phyloP scores from a whole-genome alignment of 30 jellyfish, hydroid and myxozoan species.

The Aurelia sp. region DNA sequence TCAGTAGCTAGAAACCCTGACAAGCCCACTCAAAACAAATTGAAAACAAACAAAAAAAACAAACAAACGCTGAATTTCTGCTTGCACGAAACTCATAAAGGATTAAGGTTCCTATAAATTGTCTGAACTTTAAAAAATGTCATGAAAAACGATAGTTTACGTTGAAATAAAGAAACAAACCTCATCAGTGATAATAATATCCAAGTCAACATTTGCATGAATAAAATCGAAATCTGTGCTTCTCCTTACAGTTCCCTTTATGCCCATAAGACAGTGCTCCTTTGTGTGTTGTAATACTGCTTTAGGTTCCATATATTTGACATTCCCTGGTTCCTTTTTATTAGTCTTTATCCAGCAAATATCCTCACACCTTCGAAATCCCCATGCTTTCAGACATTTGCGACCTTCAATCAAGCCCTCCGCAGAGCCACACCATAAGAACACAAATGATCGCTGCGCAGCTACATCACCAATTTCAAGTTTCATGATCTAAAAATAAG shows the following conservation, averaged over 20 bases:
- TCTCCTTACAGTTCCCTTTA: constrained; percentile 97
- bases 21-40: too few relatives aligned
- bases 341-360: constrained; percentile 99
- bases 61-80: too few relatives aligned
- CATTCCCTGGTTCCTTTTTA: constrained; percentile 92
- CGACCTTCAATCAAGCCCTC: constrained; percentile 98
- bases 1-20: too few relatives aligned
- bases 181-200: constrained; percentile 98
- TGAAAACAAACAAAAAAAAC: too few relatives aligned
- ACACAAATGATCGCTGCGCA: constrained; percentile 95
- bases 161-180: constrained; percentile 6
- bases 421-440: constrained; percentile 99
- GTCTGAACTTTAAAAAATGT: too few relatives aligned
- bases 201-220: constrained; percentile 99
- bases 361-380: constrained; percentile 99
- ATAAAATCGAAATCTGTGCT: constrained; percentile 98
- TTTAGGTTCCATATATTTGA: constrained; percentile 96
- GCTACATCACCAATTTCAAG: constrained; percentile 94
- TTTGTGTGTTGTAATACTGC: constrained; percentile 96
- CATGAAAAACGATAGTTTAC: too few relatives aligned
- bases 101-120: too few relatives aligned
- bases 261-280: constrained; percentile 99
- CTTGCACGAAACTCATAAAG: too few relatives aligned
- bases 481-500: constrained; percentile 61
- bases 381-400: constrained; percentile 98